These are phyloP conservation scores for Plectrocnemia conspersa DNA, from an alignment of 1,140 invertebrate genomes.

Conservation along the genomic window DNA sequence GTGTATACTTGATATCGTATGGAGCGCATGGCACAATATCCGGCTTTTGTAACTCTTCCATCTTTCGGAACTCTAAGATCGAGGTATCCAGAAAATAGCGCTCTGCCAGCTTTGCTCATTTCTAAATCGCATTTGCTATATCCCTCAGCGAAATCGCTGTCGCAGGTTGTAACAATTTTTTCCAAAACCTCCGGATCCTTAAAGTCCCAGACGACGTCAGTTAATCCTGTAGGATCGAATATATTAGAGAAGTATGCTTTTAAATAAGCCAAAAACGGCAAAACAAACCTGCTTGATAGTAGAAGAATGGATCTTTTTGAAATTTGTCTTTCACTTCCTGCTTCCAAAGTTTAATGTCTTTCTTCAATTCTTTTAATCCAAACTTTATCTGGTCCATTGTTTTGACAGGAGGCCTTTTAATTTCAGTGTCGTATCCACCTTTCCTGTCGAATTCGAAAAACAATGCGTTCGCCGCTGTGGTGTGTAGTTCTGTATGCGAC, in stretches of 20 bases:
- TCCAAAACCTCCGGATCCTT: constrained; percentile 57
- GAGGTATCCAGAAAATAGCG: constrained; percentile 71
- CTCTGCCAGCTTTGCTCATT: constrained; percentile 63
- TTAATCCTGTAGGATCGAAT: constrained; percentile 53
- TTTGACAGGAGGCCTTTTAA: constrained; percentile 39
- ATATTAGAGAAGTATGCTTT: neutral
- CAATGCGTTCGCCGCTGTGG: constrained; percentile 8
- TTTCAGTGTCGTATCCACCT: constrained; percentile 56
- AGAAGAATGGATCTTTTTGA: constrained; percentile 55
- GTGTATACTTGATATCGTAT: constrained; percentile 57
- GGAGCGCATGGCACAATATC: constrained; percentile 74
- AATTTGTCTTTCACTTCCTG: constrained; percentile 65
- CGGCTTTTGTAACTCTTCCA: constrained; percentile 66
- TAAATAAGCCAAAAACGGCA: neutral
- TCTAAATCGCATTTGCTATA: constrained; percentile 64
- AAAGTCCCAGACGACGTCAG: constrained; percentile 68
- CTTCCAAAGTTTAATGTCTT: constrained; percentile 61
- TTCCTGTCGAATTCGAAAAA: constrained; percentile 62
- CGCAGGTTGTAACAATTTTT: constrained; percentile 68
- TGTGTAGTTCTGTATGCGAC: too few relatives aligned
- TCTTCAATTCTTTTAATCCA: constrained; percentile 60
- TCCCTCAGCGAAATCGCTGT: constrained; percentile 77
- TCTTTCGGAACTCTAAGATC: constrained; percentile 70
- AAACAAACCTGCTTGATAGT: constrained; percentile 50
- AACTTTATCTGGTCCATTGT: constrained; percentile 51